These are phyloP conservation scores for Hydroisotoma schaefferi DNA, from an alignment of 2,888 invertebrate species.

Conservation along the genomic window DNA sequence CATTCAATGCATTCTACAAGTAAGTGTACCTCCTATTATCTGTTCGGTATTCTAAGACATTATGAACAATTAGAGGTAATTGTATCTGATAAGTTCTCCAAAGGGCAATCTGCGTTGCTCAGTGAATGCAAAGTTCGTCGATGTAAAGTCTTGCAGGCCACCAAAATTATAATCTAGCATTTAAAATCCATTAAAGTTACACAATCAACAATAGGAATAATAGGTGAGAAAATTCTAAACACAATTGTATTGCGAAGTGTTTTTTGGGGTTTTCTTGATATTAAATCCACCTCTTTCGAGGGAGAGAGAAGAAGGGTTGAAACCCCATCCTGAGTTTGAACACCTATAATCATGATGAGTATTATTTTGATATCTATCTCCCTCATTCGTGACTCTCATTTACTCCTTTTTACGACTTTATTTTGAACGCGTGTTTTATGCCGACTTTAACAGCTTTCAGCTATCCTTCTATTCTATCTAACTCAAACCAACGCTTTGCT, in stretches of 20 bases:
- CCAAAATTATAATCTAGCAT: too few species aligned
- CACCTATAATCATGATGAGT: constrained; percentile 20
- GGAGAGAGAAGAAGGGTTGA: background rate
- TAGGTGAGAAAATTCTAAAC: background rate
- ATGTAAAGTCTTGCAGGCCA: too few species aligned
- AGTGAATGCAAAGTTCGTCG: too few species aligned
- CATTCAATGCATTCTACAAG: constrained; percentile 50
- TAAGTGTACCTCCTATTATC: too few species aligned
- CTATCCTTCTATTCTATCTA: background rate
- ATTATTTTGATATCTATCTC: constrained; percentile 46
- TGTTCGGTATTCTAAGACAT: too few species aligned
- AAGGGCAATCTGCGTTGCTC: too few species aligned
- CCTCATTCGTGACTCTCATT: constrained; percentile 48
- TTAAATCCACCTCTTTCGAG: background rate
- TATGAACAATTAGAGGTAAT: too few species aligned
- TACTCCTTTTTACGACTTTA: constrained; percentile 46
- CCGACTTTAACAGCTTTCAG: constrained; percentile 45
- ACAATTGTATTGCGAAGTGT: background rate
- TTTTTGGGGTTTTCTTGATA: background rate
- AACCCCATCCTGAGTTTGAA: constrained; percentile 9
- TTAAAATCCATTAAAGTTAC: background rate
- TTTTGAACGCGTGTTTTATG: constrained; percentile 47
- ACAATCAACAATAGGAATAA: background rate
- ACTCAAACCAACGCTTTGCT: too few species aligned
- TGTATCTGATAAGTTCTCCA: too few species aligned